Percentiles rank a stretch among this genome's conserved stretches.
Evolutionary conservation across 2,797 vertebrate species (phyloP).

Genomic region (Pagetopsis macropterus): DNA sequence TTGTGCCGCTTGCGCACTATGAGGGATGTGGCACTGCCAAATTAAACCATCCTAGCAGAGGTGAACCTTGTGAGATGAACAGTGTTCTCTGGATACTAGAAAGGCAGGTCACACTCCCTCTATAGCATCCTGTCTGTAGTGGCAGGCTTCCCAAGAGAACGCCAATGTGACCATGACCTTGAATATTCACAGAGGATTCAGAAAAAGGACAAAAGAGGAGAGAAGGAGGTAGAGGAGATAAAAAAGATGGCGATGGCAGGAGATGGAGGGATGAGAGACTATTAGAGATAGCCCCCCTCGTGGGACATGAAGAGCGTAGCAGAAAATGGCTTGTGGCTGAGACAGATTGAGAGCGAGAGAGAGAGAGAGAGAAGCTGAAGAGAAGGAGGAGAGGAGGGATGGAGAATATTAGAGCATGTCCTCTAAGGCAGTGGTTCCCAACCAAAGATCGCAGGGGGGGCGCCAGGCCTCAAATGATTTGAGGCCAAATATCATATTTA

Average conservation of each 20-base stretch:
- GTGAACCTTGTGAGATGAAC: constrained; percentile 8
- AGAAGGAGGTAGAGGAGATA: constrained; percentile 28
- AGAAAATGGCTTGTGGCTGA: constrained; percentile 70
- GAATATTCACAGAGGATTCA: constrained; percentile 33
- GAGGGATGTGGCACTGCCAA: constrained; percentile 20
- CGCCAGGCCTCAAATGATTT: too few species aligned
- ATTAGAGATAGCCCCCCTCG: constrained; percentile 49
- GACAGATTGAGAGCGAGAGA: constrained; percentile 62
- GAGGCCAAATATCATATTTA: too few species aligned
- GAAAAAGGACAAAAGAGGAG: constrained; percentile 37
- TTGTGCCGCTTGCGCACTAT: not conserved
- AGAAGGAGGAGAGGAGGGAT: constrained; percentile 56
- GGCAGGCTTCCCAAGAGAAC: constrained; percentile 36
- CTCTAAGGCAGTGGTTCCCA: constrained; percentile 44
- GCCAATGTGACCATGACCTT: constrained; percentile 61
- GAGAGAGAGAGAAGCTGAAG: constrained; percentile 46
- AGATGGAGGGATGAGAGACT: constrained; percentile 67
- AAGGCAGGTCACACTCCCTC: constrained; percentile 26
- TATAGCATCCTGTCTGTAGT: constrained; percentile 33
- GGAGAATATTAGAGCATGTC: constrained; percentile 74
- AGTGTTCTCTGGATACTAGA: constrained; percentile 31
- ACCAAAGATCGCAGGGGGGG: too few species aligned
- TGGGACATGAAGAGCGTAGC: constrained; percentile 59
- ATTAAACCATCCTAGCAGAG: constrained; percentile 22
- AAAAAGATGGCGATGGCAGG: constrained; percentile 52